Percentiles rank a stretch among this genome's conserved stretches.
Evolutionary conservation across 1,140 invertebrate genomes (phyloP).

Genomic region (Amphibalanus amphitrite): DNA sequence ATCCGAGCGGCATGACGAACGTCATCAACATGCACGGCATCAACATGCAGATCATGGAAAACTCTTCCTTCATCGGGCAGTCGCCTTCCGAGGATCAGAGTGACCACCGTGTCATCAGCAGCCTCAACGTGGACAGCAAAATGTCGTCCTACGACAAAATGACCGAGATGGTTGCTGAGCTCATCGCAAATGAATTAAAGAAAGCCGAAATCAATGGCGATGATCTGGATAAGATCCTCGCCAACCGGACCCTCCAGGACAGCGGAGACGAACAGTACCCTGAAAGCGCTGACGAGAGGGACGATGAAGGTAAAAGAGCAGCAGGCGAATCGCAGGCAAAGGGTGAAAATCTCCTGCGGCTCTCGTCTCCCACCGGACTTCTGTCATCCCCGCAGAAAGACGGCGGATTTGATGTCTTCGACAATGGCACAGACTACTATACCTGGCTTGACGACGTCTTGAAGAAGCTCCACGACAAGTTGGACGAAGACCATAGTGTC

Average conservation of each 20-base stretch:
- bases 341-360: too few relatives aligned
- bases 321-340: not conserved
- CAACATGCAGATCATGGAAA: too few relatives aligned
- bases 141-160: not conserved
- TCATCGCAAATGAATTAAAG: not conserved
- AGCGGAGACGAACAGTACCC: not conserved
- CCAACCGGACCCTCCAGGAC: not conserved
- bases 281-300: not conserved
- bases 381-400: too few relatives aligned
- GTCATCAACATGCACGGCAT: too few relatives aligned
- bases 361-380: not conserved
- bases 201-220: not conserved
- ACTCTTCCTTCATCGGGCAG: too few relatives aligned
- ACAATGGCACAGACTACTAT: not conserved
- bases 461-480: not conserved
- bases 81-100: too few relatives aligned
- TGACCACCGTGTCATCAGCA: too few relatives aligned
- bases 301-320: not conserved
- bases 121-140: not conserved
- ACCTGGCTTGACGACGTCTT: not conserved
- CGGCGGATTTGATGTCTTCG: not conserved
- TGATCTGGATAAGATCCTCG: not conserved
- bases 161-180: not conserved
- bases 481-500: not conserved
- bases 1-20: too few relatives aligned